These are phyloP conservation scores for Anolis sagrei DNA, from an alignment of 2,113 vertebrate genomes.

Conservation along the genomic window DNA sequence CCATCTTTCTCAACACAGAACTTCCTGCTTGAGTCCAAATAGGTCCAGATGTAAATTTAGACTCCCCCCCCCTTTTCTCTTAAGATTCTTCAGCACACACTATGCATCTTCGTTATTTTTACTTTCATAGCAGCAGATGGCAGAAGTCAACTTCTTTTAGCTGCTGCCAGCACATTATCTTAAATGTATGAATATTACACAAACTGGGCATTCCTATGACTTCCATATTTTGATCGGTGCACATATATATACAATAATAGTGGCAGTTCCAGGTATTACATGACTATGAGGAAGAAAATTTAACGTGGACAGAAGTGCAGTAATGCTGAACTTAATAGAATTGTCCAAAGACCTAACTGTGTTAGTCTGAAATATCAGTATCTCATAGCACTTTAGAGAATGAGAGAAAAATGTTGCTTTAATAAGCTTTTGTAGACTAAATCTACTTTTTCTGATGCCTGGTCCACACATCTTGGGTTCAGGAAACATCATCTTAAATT, in stretches of 20 bases:
- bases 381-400: too few relatives aligned
- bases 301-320: background rate
- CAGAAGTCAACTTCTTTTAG: background rate
- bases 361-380: too few relatives aligned
- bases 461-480: too few relatives aligned
- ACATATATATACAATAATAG: background rate
- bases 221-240: background rate
- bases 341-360: background rate
- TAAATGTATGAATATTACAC: background rate
- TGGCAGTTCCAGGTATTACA: background rate
- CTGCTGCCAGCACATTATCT: background rate
- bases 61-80: background rate
- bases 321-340: background rate
- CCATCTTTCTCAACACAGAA: slow-evolving; percentile 1
- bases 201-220: background rate
- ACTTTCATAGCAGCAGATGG: background rate
- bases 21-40: background rate
- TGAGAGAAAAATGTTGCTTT: too few relatives aligned
- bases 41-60: background rate
- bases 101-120: background rate
- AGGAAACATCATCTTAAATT: too few relatives aligned
- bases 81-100: background rate
- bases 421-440: too few relatives aligned
- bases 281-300: background rate
- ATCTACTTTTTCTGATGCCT: too few relatives aligned